Conservation (phyloP, 2,888 invertebrate species). For the Micoletzkya japonica region DNA sequence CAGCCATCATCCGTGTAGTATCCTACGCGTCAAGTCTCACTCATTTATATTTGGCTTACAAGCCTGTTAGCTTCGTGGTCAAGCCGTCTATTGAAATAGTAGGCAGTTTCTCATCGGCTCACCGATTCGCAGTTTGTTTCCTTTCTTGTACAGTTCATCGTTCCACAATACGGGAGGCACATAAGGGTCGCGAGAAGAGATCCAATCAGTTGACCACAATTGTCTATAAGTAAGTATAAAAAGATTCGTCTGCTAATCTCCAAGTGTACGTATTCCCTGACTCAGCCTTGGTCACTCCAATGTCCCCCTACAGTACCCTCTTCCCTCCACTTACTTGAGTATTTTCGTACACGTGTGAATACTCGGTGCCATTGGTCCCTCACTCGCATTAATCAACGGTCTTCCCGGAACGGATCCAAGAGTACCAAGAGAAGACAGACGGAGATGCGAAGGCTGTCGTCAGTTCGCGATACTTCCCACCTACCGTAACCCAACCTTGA, state of each 20-base stretch:
- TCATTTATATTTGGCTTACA: slow-evolving; percentile 10
- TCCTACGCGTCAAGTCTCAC: slow-evolving; percentile 20
- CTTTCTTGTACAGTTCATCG: slow-evolving; percentile 37
- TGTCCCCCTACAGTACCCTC: neutral
- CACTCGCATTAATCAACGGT: slow-evolving; percentile 52
- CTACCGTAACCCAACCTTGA: slow-evolving; percentile 55
- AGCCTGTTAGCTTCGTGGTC: too few species aligned
- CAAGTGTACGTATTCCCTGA: too few species aligned
- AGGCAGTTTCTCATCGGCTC: neutral
- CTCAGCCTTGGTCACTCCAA: too few species aligned
- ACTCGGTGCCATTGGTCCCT: slow-evolving; percentile 52
- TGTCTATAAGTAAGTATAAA: neutral
- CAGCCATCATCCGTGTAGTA: slow-evolving; percentile 56
- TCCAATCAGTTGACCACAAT: slow-evolving; percentile 32
- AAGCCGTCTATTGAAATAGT: neutral
- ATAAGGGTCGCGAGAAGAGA: slow-evolving; percentile 48
- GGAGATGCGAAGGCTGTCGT: slow-evolving; percentile 45
- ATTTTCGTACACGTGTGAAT: slow-evolving; percentile 47
- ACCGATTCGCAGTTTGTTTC: slow-evolving; percentile 37
- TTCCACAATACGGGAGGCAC: slow-evolving; percentile 52
- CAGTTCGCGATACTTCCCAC: neutral
- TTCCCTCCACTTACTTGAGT: slow-evolving; percentile 32
- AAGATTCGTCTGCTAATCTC: too few species aligned
- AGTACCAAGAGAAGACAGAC: slow-evolving; percentile 48
- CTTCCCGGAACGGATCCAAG: slow-evolving; percentile 53